Evolutionary conservation across 2,113 vertebrate species (phyloP).

Genomic region (Tychaedon coryphoeus): DNA sequence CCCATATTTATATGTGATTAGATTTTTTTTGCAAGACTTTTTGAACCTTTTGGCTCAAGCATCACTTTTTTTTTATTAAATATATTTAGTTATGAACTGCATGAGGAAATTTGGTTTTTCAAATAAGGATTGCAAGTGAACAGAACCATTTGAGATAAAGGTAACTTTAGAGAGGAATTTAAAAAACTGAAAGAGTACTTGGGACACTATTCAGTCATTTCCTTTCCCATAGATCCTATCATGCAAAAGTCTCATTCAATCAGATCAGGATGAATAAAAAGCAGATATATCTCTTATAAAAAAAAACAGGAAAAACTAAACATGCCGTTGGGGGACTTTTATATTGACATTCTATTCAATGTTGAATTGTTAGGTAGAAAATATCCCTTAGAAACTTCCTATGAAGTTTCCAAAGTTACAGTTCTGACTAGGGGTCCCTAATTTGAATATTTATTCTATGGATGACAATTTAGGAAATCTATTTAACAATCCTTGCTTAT

Average conservation of each 20-base stretch:
- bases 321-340: neutral
- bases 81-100: neutral
- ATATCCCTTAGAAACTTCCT: neutral
- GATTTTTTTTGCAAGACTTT: neutral
- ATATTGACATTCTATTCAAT: neutral
- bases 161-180: neutral
- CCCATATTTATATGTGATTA: neutral
- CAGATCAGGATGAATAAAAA: neutral
- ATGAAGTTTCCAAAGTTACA: neutral
- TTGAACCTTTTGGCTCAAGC: neutral
- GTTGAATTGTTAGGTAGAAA: neutral
- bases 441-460: neutral
- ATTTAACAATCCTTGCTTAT: neutral
- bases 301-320: neutral
- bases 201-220: neutral
- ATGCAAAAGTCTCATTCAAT: neutral
- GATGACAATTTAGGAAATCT: neutral
- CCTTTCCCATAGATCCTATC: neutral
- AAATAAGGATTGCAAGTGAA: neutral
- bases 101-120: neutral
- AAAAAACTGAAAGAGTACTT: neutral
- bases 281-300: neutral
- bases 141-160: neutral
- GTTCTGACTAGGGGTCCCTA: neutral
- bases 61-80: neutral